Evolutionary conservation across 2,113 vertebrate species (phyloP), one percentile per base, ranked within the genome.

Genomic region (Gallinago undulata): DNA sequence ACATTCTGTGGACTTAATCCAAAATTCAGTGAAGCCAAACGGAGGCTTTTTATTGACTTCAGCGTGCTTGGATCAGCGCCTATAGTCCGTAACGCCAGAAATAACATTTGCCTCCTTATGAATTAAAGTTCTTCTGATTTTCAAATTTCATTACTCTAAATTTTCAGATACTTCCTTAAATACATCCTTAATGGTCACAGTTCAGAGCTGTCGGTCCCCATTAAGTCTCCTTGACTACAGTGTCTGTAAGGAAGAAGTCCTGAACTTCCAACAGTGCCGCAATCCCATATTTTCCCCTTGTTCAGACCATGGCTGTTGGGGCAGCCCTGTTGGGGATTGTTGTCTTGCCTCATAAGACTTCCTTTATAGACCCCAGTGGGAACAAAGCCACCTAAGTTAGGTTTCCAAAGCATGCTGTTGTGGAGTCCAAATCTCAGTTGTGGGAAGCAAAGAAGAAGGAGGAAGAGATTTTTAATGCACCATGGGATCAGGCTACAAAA

Each of bases 21-120:
- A 91, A 92, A 87, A 73, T 41, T 59, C 83, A 94, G 28, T 35
- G 84, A 96, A 87, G 93, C 50, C 81, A 96, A 96, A 64, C 13
- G 4, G 77, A 89, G 41, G 24, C 45, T 50, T 90, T 72, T 91
- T 64, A 57, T 78, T 85, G 48, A 95, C 74, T 96, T 81, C 59
- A 79, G 51, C 1, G 2, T 60, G 76, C 68, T 90, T 84, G 60
- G 79, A 90, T 94, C 0, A 1, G 45, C 0, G 7, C 45, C 80
- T 68, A 35, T 35, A 66, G 31, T 78, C 77, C 2, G 0, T 12
- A 90, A 76, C 4, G 13, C 77, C 85, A 83, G 59, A 73, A 41
- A 83, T 90, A 93, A 90, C 60, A 50, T 62, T 86, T 73, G 24
- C 53, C 53, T 88, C 53, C 66, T 67, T 66, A 73, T 60, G 45